These are phyloP conservation scores for Phrynocephalus guinanensis DNA, from an alignment of 2,797 vertebrate species.

Conservation along the genomic window DNA sequence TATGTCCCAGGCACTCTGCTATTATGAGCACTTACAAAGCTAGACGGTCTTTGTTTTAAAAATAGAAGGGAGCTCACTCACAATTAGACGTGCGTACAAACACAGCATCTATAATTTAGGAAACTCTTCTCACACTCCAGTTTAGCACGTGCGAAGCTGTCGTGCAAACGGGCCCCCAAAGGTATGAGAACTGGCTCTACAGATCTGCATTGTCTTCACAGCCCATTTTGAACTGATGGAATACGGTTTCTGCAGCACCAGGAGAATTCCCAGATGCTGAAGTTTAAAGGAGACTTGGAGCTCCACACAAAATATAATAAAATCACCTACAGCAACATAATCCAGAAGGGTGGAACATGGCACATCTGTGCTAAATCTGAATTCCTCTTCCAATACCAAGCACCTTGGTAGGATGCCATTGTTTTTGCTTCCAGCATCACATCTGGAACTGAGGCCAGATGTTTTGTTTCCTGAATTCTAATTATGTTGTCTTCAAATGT, in stretches of 20 bases:
- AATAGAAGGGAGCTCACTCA: not conserved
- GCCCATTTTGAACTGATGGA: not conserved
- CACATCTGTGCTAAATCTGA: not conserved
- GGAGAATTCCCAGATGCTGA: not conserved
- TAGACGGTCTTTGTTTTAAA: not conserved
- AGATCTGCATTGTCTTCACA: not conserved
- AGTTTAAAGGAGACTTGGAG: not conserved
- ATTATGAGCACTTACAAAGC: not conserved
- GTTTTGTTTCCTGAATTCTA: not conserved
- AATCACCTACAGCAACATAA: not conserved
- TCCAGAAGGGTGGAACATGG: not conserved
- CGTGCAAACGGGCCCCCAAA: not conserved
- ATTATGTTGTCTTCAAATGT: not conserved
- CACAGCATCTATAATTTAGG: not conserved
- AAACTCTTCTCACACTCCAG: not conserved
- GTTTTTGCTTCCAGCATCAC: not conserved
- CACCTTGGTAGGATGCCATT: not conserved
- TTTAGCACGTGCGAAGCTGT: not conserved
- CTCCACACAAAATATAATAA: constrained; percentile 2
- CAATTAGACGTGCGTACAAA: not conserved
- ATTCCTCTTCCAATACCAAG: not conserved
- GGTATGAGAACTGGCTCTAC: not conserved
- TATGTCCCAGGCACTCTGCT: not conserved
- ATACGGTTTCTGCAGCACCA: not conserved
- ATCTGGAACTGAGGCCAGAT: constrained; percentile 10